Base-by-base conservation (phyloP, 2,888 invertebrate species). In the Fragum whitleyi region DNA sequence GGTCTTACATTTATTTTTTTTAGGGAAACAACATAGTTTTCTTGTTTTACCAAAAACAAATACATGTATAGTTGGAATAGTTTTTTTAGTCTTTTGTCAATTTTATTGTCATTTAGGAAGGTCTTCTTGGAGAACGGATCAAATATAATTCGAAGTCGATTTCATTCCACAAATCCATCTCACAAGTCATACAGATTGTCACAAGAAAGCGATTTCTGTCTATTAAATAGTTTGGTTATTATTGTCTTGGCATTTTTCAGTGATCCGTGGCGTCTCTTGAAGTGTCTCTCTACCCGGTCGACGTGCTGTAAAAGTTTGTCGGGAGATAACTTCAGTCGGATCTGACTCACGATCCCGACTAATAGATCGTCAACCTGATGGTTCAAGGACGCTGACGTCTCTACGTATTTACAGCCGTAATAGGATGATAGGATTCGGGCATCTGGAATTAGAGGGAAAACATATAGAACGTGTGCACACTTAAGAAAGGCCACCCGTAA, bases 341-440 rank as follows among this genome's bases (percentile, higher is more conserved):
- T 97, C 94, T 98, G 98, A 90, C 97, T 97, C 83, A 99, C 95
- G 78, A 97, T 96, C 0, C 98, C 98, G 26, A 98, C 98, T 61
- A 99, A 95, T 0, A 99, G 95, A 92, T 98, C 98, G 95, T 99
- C 98, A 47, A 98, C 97, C 94, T 98, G 98, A 95, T 98, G 98
- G 94, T 98, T 98, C 92, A 99, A 97, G 32, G 98, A 98, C 21
- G 98, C 98, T 0, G 98, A 98, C 28, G 98, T 97, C 95, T 99
- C 98, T 88, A 97, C 97, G 95, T 97, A 98, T 94, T 98, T 98
- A 75, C 97, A 96, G 87, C 97, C 96, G 94, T 97, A 89, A 36
- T 74, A 65, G 2, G 81, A 78, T 0, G 88, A 86, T 7, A 77
- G 74, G 7, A 82, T 47, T 16, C 84, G 83, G 11, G 84, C 86